Conservation (phyloP, 2,113 vertebrate genomes). For the Seriola aureovittata region DNA sequence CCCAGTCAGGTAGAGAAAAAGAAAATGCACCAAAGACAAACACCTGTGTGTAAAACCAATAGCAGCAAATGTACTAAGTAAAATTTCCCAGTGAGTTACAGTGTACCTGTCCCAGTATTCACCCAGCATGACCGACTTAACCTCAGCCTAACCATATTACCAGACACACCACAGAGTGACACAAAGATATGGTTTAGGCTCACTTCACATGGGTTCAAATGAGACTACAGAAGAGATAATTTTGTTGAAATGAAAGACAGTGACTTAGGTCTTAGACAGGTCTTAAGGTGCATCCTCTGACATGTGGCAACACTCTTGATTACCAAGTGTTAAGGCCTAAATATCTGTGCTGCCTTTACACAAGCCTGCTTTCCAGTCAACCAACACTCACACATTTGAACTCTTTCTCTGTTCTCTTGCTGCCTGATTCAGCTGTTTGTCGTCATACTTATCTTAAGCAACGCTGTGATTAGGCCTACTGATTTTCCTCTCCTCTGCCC, state of each 20-base stretch:
- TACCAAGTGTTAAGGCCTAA: slow-evolving; percentile 32
- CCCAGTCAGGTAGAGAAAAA: slow-evolving; percentile 58
- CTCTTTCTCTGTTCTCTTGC: slow-evolving; percentile 31
- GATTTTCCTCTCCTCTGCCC: slow-evolving; percentile 78
- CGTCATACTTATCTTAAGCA: slow-evolving; percentile 49
- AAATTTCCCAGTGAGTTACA: slow-evolving; percentile 76
- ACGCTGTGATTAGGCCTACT: slow-evolving; percentile 46
- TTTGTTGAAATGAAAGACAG: slow-evolving; percentile 62
- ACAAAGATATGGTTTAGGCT: slow-evolving; percentile 42
- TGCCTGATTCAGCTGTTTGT: slow-evolving; percentile 41
- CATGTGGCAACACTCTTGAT: slow-evolving; percentile 47
- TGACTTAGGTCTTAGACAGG: slow-evolving; percentile 63
- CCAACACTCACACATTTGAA: slow-evolving; percentile 37
- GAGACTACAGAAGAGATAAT: slow-evolving; percentile 18
- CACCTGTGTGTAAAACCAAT: slow-evolving; percentile 81
- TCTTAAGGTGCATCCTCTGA: slow-evolving; percentile 62
- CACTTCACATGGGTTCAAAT: slow-evolving; percentile 29
- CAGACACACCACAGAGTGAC: slow-evolving; percentile 46
- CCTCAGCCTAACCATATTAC: slow-evolving; percentile 49
- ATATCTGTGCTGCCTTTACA: slow-evolving; percentile 35
- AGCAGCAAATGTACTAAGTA: slow-evolving; percentile 87
- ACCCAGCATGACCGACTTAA: slow-evolving; percentile 50
- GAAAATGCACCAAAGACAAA: slow-evolving; percentile 60
- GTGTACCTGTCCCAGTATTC: slow-evolving; percentile 46
- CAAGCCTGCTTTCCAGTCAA: slow-evolving; percentile 50